Conservation (phyloP, 2,797 vertebrate species). For the Pantherophis vulpinus region DNA sequence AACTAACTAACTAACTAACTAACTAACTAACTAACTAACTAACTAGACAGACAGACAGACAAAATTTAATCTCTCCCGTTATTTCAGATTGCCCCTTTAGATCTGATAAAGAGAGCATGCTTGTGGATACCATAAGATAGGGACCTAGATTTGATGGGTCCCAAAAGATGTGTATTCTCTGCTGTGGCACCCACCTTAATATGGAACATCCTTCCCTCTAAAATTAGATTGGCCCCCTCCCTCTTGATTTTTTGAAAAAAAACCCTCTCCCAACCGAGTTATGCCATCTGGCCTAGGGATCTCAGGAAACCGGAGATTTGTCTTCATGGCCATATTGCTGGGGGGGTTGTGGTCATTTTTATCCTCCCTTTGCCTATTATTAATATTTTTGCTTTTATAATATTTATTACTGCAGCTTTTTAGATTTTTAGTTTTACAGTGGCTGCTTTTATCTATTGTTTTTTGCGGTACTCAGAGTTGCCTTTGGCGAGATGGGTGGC, state of each 20-base stretch:
- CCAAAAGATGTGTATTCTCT: neutral
- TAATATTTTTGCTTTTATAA: neutral
- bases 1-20: too few species aligned
- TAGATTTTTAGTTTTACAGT: neutral
- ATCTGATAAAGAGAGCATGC: neutral
- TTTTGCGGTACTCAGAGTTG: neutral
- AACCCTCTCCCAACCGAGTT: too few species aligned
- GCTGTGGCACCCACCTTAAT: too few species aligned
- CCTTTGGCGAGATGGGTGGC: neutral
- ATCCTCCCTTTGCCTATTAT: neutral
- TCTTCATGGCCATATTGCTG: neutral
- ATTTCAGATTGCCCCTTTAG: neutral
- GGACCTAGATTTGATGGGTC: neutral
- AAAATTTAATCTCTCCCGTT: neutral
- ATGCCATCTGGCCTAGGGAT: neutral
- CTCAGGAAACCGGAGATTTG: neutral
- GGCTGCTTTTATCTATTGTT: neutral
- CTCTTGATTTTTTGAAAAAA: too few species aligned
- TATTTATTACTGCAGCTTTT: neutral
- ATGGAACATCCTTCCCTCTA: too few species aligned
- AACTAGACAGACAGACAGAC: too few species aligned
- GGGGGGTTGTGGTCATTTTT: neutral
- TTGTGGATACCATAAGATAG: neutral
- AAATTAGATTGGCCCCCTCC: too few species aligned
- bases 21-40: too few species aligned